A percentile compares a stretch with the other conserved stretches of the same genome.
These are phyloP conservation scores for Carollia perspicillata DNA, from an alignment of 2,113 vertebrate genomes.

Conservation along the genomic window DNA sequence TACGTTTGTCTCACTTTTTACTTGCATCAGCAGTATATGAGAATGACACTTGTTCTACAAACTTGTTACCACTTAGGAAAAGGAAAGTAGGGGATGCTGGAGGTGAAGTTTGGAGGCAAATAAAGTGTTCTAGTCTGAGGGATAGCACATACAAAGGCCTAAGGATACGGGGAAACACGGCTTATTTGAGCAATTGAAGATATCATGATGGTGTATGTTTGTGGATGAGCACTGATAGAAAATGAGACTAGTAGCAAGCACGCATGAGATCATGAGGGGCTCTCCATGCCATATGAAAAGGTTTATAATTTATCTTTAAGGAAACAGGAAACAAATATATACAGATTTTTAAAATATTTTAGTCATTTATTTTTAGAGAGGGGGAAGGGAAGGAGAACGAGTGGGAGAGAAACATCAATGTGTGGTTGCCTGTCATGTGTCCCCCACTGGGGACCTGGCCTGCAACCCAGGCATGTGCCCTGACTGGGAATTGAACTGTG, in stretches of 20 bases:
- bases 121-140: not conserved
- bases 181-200: not conserved
- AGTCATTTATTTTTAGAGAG: too few relatives aligned
- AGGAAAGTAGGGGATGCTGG: not conserved
- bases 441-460: too few relatives aligned
- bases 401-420: too few relatives aligned
- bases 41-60: not conserved
- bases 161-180: not conserved
- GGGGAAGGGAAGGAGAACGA: too few relatives aligned
- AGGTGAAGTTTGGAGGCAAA: not conserved
- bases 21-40: not conserved
- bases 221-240: not conserved
- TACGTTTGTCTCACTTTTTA: not conserved
- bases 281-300: not conserved
- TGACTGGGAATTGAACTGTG: too few relatives aligned
- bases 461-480: too few relatives aligned
- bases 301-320: not conserved
- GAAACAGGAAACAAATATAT: not conserved
- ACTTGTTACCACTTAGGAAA: not conserved
- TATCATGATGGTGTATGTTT: not conserved
- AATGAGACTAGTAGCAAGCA: conserved; percentile 31
- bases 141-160: not conserved
- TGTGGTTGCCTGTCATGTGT: too few relatives aligned
- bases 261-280: not conserved
- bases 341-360: too few relatives aligned